Evolutionary conservation across 2,113 vertebrate species (phyloP).

Genomic region (Psittacula cyanocephala): DNA sequence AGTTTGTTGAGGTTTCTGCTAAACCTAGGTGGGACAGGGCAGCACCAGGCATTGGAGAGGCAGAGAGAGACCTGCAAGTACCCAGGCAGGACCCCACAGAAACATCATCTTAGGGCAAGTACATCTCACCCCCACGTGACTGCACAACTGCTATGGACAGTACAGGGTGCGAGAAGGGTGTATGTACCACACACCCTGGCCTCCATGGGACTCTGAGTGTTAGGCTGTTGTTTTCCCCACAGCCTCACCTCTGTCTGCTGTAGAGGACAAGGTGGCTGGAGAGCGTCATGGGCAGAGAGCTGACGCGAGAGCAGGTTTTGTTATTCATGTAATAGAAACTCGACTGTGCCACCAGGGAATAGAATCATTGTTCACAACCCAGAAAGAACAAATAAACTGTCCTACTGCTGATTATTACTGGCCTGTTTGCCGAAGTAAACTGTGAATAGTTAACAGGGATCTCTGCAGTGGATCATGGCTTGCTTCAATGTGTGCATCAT

Average conservation of each 20-base stretch:
- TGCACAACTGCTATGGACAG: neutral
- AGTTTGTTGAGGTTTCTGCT: neutral
- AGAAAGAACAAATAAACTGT: conserved; percentile 36
- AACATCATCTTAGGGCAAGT: neutral
- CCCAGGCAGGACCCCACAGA: neutral
- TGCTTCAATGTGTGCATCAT: neutral
- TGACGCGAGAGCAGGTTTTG: neutral
- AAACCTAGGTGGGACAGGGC: neutral
- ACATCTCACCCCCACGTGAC: neutral
- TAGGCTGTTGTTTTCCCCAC: neutral
- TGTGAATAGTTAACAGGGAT: neutral
- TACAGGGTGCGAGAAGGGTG: neutral
- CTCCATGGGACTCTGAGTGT: accelerated
- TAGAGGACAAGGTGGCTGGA: neutral
- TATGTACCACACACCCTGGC: neutral
- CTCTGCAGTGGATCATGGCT: neutral
- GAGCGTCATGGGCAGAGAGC: neutral
- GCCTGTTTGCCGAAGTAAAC: neutral
- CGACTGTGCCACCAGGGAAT: neutral
- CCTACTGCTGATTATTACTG: conserved; percentile 3
- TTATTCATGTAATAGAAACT: neutral
- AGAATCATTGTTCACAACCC: neutral
- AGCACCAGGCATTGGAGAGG: neutral
- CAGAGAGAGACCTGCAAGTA: neutral
- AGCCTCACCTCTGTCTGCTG: neutral